phyloP scores from a whole-genome alignment of 2,888 invertebrate species.

The Brachyptera risi region DNA sequence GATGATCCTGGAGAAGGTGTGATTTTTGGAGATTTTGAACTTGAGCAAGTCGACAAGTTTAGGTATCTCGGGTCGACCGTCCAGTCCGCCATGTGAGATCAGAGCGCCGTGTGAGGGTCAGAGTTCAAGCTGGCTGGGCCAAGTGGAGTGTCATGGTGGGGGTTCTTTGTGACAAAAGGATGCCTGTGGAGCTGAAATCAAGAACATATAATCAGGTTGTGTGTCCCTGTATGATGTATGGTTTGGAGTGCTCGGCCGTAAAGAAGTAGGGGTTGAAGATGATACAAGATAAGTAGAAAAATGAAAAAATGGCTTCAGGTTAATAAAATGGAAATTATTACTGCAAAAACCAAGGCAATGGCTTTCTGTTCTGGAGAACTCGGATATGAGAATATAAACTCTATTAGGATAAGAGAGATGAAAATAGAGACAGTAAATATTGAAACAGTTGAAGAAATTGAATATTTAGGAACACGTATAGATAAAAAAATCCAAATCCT shows the following conservation, averaged over 20 bases:
- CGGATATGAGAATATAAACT: too few relatives aligned
- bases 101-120: background rate
- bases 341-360: too few relatives aligned
- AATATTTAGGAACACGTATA: too few relatives aligned
- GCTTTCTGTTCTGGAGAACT: too few relatives aligned
- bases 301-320: too few relatives aligned
- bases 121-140: background rate
- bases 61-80: background rate
- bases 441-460: too few relatives aligned
- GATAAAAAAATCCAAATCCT: too few relatives aligned
- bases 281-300: too few relatives aligned
- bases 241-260: conserved; percentile 5
- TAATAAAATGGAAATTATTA: too few relatives aligned
- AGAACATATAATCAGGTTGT: conserved; percentile 1
- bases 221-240: conserved; percentile 3
- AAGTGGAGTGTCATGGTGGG: background rate
- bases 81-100: background rate
- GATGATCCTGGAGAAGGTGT: background rate
- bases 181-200: background rate
- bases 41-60: background rate
- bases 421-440: too few relatives aligned
- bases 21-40: background rate
- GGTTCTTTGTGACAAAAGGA: conserved; percentile 11
- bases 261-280: background rate
- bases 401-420: too few relatives aligned